Evolutionary conservation across 2,113 vertebrate genomes (phyloP).

Genomic region (Galeopterus variegatus): DNA sequence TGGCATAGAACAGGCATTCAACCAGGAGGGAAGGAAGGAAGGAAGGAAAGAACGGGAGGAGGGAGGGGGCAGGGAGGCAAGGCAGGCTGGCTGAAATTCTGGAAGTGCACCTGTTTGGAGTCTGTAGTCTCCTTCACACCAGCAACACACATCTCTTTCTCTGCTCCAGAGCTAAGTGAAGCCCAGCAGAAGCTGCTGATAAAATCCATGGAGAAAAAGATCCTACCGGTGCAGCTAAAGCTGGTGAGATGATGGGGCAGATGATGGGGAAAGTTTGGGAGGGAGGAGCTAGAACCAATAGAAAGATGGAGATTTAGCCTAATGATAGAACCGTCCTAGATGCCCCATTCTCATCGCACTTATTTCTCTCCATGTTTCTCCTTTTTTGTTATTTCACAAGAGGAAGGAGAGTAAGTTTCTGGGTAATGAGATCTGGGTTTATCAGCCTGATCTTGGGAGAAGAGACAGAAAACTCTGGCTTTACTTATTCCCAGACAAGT

Average conservation of each 20-base stretch:
- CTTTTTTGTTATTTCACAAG: not conserved
- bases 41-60: not conserved
- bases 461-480: conserved; percentile 1
- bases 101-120: not conserved
- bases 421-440: not conserved
- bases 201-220: conserved; percentile 84
- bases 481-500: conserved; percentile 1
- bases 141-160: not conserved
- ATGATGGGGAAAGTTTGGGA: not conserved
- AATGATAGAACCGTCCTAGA: not conserved
- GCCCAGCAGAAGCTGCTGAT: conserved; percentile 85
- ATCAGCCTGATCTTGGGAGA: not conserved
- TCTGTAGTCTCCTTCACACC: not conserved
- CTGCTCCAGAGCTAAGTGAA: conserved; percentile 83
- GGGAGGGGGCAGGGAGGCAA: no score
- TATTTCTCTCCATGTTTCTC: not conserved
- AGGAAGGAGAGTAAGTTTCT: not conserved
- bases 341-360: not conserved
- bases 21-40: not conserved
- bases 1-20: not conserved
- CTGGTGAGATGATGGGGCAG: conserved; percentile 84
- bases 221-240: conserved; percentile 80
- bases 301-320: not conserved
- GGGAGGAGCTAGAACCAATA: not conserved
- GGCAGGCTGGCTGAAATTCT: not conserved